A percentile compares a stretch with the other conserved stretches of the same genome.
phyloP scores from a whole-genome alignment of 2,797 vertebrate genomes.

The Chaenodraco wilsoni region DNA sequence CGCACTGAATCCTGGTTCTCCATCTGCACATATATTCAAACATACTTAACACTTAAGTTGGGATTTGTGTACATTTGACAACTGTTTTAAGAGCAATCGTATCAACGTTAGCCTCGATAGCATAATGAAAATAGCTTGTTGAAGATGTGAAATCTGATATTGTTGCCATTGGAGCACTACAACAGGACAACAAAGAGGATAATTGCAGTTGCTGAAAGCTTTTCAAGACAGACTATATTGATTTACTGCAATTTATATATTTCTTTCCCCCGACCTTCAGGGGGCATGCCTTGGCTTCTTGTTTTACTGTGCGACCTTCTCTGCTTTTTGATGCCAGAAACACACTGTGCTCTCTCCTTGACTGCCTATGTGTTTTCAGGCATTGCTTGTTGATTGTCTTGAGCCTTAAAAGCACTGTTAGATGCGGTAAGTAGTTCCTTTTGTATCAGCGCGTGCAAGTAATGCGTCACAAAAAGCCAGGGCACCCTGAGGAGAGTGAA shows the following conservation, averaged over 20 bases:
- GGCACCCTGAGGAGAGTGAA: constrained; percentile 47
- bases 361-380: constrained; percentile 1
- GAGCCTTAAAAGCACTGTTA: constrained; percentile 12
- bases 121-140: constrained; percentile 25
- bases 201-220: not conserved
- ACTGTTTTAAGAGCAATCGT: constrained; percentile 17
- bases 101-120: not conserved
- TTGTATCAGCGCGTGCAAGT: constrained; percentile 18
- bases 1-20: constrained; percentile 94
- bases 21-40: constrained; percentile 78
- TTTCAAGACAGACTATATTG: constrained; percentile 14
- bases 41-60: not conserved
- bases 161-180: not conserved
- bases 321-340: constrained; percentile 15
- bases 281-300: constrained; percentile 14
- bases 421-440: constrained; percentile 10
- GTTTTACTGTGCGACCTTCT: constrained; percentile 25
- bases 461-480: constrained; percentile 26
- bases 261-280: constrained; percentile 3
- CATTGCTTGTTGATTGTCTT: not conserved
- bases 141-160: constrained; percentile 27
- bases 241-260: constrained; percentile 20
- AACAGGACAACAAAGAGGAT: not conserved
- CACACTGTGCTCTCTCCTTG: constrained; percentile 37
- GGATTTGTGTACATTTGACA: not conserved